These are phyloP conservation scores for Hypomesus transpacificus DNA, from an alignment of 2,113 vertebrate genomes.

Conservation along the genomic window DNA sequence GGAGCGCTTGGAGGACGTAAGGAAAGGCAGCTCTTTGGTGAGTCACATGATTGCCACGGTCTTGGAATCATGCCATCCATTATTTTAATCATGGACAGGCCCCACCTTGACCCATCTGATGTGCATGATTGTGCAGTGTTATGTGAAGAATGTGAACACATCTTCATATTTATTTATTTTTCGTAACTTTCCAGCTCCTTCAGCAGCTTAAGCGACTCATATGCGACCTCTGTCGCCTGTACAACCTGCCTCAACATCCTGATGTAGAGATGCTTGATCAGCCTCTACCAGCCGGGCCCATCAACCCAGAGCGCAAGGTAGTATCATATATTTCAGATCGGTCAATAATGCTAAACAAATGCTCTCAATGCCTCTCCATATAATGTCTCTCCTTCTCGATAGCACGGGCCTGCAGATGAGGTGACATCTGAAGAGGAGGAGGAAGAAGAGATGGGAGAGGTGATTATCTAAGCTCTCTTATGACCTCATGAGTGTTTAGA, in stretches of 20 bases:
- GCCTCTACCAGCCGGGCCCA: conserved; percentile 89
- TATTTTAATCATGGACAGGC: not conserved
- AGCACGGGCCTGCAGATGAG: conserved; percentile 81
- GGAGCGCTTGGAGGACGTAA: conserved; percentile 90
- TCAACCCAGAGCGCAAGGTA: conserved; percentile 71
- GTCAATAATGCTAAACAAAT: not conserved
- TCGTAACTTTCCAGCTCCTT: conserved; percentile 73
- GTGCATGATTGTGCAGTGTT: not conserved
- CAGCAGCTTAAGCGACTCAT: conserved; percentile 97
- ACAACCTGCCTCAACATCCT: conserved; percentile 95
- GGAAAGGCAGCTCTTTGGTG: conserved; percentile 92
- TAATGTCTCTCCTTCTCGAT: not conserved
- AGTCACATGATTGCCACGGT: conserved; percentile 21
- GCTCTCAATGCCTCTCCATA: no score
- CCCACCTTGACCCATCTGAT: not conserved
- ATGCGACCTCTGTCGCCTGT: conserved; percentile 95
- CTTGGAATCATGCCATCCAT: not conserved
- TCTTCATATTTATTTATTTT: not conserved
- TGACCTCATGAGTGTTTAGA: not conserved
- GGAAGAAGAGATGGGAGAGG: conserved; percentile 96
- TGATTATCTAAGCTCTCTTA: conserved; percentile 42
- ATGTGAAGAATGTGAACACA: no score
- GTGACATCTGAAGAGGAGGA: conserved; percentile 96
- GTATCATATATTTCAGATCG: not conserved
- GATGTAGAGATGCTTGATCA: conserved; percentile 98